phyloP scores from a whole-genome alignment of 92 coral and sea anemone species.

The Bergia sp. region DNA sequence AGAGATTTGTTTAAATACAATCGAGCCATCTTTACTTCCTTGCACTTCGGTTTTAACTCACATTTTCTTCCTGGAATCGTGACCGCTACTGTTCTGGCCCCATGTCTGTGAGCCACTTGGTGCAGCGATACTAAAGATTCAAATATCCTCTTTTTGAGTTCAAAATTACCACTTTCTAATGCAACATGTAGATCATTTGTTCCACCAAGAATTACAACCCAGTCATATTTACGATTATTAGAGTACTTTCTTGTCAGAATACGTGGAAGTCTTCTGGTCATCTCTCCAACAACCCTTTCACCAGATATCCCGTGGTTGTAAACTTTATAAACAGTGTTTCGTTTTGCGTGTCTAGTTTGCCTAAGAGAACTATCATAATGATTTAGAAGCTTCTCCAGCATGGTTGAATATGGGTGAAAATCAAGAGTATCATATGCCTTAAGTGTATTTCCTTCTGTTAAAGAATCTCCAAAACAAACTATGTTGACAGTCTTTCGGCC shows the following conservation, averaged over 20 bases:
- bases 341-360: neutral
- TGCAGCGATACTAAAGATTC: conserved; percentile 34
- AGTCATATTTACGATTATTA: neutral
- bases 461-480: conserved; percentile 41
- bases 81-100: conserved; percentile 1
- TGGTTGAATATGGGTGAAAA: conserved; percentile 33
- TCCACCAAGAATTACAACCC: conserved; percentile 42
- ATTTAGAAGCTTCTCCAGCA: conserved; percentile 20
- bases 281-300: conserved; percentile 36
- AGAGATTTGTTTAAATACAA: conserved; percentile 18
- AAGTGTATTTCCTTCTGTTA: conserved; percentile 1
- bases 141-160: conserved; percentile 28
- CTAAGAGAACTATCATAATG: neutral
- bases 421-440: neutral
- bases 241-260: neutral
- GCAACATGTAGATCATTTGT: conserved; percentile 27
- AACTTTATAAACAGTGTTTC: conserved; percentile 6
- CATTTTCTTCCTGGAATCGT: conserved; percentile 34
- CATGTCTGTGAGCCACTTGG: conserved; percentile 18
- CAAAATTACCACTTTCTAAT: conserved; percentile 1
- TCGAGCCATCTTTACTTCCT: conserved; percentile 8
- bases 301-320: conserved; percentile 30
- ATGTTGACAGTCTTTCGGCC: neutral
- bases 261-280: conserved; percentile 24
- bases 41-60: neutral